Evolutionary conservation across 1,140 invertebrate genomes (phyloP).

Genomic region (Drosophila mayri): DNA sequence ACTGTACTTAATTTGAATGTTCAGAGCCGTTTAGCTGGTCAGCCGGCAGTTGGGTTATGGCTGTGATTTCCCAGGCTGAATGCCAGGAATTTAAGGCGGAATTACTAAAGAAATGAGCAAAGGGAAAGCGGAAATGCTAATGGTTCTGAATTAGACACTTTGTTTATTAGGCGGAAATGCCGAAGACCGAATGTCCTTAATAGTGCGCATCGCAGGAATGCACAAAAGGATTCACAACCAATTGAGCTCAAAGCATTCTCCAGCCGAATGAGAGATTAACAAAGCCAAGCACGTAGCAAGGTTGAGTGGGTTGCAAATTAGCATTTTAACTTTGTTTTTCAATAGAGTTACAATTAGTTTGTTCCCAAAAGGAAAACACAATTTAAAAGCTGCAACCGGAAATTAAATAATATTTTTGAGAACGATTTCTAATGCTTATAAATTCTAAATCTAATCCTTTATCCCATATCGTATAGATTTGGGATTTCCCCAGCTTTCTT

Average conservation of each 20-base stretch:
- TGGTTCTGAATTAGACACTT: constrained; percentile 13
- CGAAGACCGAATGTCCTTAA: background rate
- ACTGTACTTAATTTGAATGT: constrained; percentile 72
- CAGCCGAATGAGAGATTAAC: background rate
- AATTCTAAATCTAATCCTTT: background rate
- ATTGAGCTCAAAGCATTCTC: constrained; percentile 12
- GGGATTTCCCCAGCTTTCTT: background rate
- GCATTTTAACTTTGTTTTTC: background rate
- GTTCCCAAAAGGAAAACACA: background rate
- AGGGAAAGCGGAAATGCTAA: constrained; percentile 15
- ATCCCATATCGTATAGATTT: background rate
- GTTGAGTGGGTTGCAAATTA: background rate
- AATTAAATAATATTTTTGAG: background rate
- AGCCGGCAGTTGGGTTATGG: constrained; percentile 32
- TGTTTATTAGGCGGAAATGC: constrained; percentile 10
- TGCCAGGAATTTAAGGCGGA: constrained; percentile 17
- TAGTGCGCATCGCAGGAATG: constrained; percentile 1
- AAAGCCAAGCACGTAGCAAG: background rate
- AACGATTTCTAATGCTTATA: background rate
- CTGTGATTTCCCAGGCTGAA: constrained; percentile 51
- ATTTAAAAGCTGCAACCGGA: background rate
- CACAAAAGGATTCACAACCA: constrained; percentile 20
- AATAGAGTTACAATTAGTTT: background rate
- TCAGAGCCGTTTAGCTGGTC: constrained; percentile 2
- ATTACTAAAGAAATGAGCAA: constrained; percentile 13